These are phyloP conservation scores for Cyphomyrus plagiostoma DNA, from an alignment of 2,113 vertebrate species.

Conservation along the genomic window DNA sequence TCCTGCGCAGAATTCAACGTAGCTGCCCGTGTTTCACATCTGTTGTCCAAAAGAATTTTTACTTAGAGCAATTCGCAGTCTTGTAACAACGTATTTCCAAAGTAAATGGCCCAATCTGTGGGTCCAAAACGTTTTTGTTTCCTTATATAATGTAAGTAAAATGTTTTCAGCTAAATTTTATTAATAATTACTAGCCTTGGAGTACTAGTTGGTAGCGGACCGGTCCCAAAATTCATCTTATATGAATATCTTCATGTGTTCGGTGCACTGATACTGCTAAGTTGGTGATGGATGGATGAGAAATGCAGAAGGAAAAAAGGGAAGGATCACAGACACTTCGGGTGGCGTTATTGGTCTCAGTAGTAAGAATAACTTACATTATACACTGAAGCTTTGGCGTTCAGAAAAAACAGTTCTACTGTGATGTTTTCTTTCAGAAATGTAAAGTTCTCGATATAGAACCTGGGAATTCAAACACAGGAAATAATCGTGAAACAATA, in stretches of 20 bases:
- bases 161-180: background rate
- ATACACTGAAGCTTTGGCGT: slow-evolving; percentile 86
- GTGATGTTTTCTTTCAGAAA: slow-evolving; percentile 90
- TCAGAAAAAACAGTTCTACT: slow-evolving; percentile 92
- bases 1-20: background rate
- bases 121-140: background rate
- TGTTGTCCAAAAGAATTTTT: slow-evolving; percentile 4
- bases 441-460: slow-evolving; percentile 93
- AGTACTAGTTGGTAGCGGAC: background rate
- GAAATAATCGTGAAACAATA: slow-evolving; percentile 17
- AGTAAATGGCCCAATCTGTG: background rate
- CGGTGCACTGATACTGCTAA: background rate
- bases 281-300: background rate
- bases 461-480: slow-evolving; percentile 61
- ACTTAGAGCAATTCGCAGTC: background rate
- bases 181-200: background rate
- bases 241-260: background rate
- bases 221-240: background rate
- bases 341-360: background rate
- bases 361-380: slow-evolving; percentile 67
- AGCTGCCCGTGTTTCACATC: background rate
- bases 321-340: background rate
- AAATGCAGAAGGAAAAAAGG: background rate
- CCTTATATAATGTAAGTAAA: background rate
- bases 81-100: background rate